Base-by-base conservation (phyloP, 2,797 vertebrate species). In the Vireo griseus region DNA sequence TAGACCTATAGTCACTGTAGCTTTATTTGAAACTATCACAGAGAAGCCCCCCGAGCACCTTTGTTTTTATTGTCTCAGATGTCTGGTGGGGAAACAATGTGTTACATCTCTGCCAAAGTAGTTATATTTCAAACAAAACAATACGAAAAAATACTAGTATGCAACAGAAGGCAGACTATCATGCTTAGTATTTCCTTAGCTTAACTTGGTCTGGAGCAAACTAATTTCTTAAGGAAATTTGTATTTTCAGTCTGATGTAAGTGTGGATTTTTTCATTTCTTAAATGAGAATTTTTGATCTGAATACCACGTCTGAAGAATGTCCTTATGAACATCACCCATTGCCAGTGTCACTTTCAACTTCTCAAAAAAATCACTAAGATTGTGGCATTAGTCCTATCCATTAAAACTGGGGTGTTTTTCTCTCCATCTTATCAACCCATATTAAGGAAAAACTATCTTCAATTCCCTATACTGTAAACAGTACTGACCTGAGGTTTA, bases 251-350 rank as follows among this genome's bases (percentile, higher is more conserved):
- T 63, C 50, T 79, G 33, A 76, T 71, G 15, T 5, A 81, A 51
- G 31, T 16, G 7, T 73, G 24, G 21, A 6, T 1, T 39, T 12
- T 68, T 61, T 42, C 2, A 19, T 78, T 94, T 81, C 24, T 73
- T 73, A 67, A 55, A 39, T 71, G 37, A 90, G 48, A 94, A n/a
- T 42, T 84, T 89, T 72, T 86, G 25, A 22, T 88, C 51, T 79
- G 37, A 86, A 71, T 73, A 52, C 7, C 22, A 37, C 1, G 0
- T 84, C 44, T 86, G 62, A 86, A 55, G 18, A 88, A 92, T 37
- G 21, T 21, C 40, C 22, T 91, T 83, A 58, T 19, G 55, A 54
- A 75, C 0, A 0, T 33, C 33, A 75, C 80, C 39, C 25, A 72
- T 54, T 71, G 31, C 13, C 58, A 66, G 16, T 21, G 31, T 75